Evolutionary conservation across 2,113 vertebrate genomes (phyloP).

Genomic region (Neotragus pygmaeus): DNA sequence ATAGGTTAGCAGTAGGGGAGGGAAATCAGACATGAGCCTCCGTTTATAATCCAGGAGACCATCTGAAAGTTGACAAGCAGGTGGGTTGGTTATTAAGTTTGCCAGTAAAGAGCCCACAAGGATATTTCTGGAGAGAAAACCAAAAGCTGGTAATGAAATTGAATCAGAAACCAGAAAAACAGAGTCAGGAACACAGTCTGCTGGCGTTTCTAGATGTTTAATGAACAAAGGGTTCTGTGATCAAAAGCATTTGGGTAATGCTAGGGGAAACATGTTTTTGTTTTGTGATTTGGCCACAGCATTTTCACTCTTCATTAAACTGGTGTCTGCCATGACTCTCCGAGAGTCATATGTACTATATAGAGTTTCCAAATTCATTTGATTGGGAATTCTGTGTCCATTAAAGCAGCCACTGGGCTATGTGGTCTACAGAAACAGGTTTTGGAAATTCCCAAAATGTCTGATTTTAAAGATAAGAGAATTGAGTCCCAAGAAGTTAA

Average conservation of each 20-base stretch:
- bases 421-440: neutral
- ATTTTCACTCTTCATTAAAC: neutral
- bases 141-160: neutral
- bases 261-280: neutral
- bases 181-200: neutral
- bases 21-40: neutral
- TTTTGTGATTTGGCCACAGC: neutral
- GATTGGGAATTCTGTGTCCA: neutral
- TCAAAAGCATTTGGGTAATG: neutral
- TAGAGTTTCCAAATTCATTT: neutral
- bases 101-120: neutral
- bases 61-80: neutral
- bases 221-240: neutral
- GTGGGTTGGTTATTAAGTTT: neutral
- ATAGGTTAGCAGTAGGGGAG: neutral
- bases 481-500: neutral
- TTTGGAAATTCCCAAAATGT: neutral
- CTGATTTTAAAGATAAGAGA: neutral
- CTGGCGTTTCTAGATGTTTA: neutral
- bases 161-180: constrained; percentile 7
- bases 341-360: neutral
- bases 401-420: neutral
- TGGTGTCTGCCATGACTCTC: neutral
- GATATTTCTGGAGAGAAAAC: neutral
- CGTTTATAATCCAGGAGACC: neutral